Evolutionary conservation across 2,113 vertebrate species (phyloP), one percentile per base, ranked within the genome.

Genomic region (Poecile atricapillus): DNA sequence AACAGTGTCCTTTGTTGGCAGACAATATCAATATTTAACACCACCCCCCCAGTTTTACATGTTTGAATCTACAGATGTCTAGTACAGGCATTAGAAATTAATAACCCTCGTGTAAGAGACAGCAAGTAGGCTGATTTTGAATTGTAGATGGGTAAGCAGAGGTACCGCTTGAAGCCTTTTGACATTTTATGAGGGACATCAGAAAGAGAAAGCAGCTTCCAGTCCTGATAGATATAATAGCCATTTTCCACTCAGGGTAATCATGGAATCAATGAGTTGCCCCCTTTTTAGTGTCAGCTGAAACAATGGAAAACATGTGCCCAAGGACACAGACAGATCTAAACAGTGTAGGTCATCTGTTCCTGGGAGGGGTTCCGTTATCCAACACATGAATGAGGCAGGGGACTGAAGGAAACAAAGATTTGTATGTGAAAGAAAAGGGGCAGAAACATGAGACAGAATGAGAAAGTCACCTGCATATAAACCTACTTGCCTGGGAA

Each of bases 291-390:
- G 68, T 23, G 60, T 81, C 68, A 78, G 64, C 59, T 86, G 67
- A 78, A 96, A 88, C 46, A 90, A 59, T 21, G 33, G 75, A 80
- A 93, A 94, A 58, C 79, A 59, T 59, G 25, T 78, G 94, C 64
- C 52, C 41, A 58, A 76, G 92, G 86, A 90, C 63, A 90, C 30
- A 81, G 31, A 21, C 37, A 77, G 39, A 62, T 62, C 25, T 83
- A 53, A 93, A 63, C 25, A 55, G 67, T 0, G 0, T 28, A 76
- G 71, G 60, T 70, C 76, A 59, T 58, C 68, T 81, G 23, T 43
- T 83, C 68, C 86, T 81, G 5, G 8, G 15, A 27, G 9, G 11
- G 13, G 9, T 11, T 33, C 18, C 0, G 0, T 76, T 58, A 69
- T 59, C 33, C 0, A 0, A 37, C 31, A 44, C 67, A 46, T 0